Base-by-base conservation (phyloP, 2,797 vertebrate species). In the Esox lucius region DNA sequence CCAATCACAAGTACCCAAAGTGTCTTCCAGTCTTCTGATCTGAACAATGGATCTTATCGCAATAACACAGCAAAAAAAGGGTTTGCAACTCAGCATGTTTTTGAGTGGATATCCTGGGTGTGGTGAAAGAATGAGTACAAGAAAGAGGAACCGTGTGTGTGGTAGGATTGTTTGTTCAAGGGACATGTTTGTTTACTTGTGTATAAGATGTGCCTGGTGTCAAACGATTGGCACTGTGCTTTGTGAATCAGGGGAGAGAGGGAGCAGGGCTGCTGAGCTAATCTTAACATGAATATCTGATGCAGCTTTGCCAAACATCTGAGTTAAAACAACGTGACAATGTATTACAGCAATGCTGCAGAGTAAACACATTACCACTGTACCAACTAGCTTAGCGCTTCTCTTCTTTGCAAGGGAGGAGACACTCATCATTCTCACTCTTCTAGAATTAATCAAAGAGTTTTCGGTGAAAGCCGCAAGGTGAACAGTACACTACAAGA, bases 211-310 rank as follows among this genome's bases (percentile, higher is more conserved):
- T 83, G 81, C 84, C 78, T 81, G 80, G 62, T 70, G 68, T 80
- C 70, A 49, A 72, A 69, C 78, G 71, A 53, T 82, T 76, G 8
- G 13, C 2, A 26, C 24, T 62, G 80, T n/a, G 53, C 73, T 84
- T 77, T 80, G 82, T 78, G 65, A 87, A 86, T 81, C 79, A 80
- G 31, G 31, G 78, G 74, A 80, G 82, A 85, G 78, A 24, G 72
- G 31, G 81, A 81, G 72, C 71, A 19, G 66, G 72, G 22, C 75
- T 76, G 80, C 75, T 75, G 74, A 71, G 72, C 70, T 86, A 76
- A 86, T 86, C 83, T 84, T 71, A 70, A 26, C 62, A 83, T 86
- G 79, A 88, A 86, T 90, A 81, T 83, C 89, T 89, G 33, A 88
- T 88, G 78, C 80, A 49, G 78, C 76, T 88, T 87, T 80, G 78